Conservation (phyloP, 2,888 invertebrate genomes). For the Panzeria rudis region DNA sequence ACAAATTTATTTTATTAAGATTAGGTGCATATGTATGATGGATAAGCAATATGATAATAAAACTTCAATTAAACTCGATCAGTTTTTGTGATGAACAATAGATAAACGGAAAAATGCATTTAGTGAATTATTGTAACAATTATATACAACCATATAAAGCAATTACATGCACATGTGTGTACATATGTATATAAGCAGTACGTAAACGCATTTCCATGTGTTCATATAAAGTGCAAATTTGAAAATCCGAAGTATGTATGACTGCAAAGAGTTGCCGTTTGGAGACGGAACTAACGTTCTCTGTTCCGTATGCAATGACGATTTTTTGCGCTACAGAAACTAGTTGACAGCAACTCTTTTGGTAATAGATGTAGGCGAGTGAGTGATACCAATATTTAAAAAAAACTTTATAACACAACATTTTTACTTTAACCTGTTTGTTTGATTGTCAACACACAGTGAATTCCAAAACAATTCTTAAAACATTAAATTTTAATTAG, state of each 20-base stretch:
- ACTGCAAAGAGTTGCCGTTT: background rate
- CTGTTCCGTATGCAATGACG: background rate
- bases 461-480: background rate
- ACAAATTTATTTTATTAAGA: background rate
- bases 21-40: background rate
- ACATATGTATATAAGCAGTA: too few species aligned
- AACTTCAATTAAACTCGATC: background rate
- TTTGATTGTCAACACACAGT: constrained; percentile 4
- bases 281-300: background rate
- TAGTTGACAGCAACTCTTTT: constrained; percentile 54
- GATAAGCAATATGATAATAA: background rate
- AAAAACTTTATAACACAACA: background rate
- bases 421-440: constrained; percentile 3
- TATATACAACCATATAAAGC: too few species aligned
- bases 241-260: too few species aligned
- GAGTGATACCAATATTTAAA: constrained; percentile 58
- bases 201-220: background rate
- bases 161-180: too few species aligned
- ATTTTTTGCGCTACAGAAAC: constrained; percentile 28
- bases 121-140: background rate
- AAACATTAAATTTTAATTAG: background rate
- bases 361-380: constrained; percentile 68
- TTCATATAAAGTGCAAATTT: background rate
- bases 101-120: background rate
- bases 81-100: background rate